phyloP scores from a whole-genome alignment of 2,113 vertebrate species.

The Erythrocebus patas region DNA sequence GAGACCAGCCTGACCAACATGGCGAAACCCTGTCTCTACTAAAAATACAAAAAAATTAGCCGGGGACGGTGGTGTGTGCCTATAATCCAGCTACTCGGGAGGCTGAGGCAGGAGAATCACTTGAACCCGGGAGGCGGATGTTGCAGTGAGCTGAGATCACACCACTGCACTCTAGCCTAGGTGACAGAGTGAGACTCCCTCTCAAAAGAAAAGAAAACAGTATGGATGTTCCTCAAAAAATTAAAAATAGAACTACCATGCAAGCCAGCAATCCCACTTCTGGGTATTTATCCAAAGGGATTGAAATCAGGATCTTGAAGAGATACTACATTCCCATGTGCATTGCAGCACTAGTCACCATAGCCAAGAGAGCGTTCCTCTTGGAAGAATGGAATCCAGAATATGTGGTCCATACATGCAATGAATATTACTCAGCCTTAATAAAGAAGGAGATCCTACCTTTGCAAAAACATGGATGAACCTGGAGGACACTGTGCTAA shows the following conservation, averaged over 20 bases:
- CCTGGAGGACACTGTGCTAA: not conserved
- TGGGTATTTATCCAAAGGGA: not conserved
- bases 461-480: not conserved
- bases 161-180: too few relatives aligned
- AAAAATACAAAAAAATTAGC: too few relatives aligned
- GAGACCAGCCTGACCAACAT: too few relatives aligned
- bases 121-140: too few relatives aligned
- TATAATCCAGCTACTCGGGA: too few relatives aligned
- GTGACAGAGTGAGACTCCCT: too few relatives aligned
- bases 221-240: not conserved
- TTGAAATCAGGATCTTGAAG: not conserved
- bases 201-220: not conserved
- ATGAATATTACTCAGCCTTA: not conserved
- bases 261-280: not conserved
- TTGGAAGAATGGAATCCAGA: not conserved
- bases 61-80: too few relatives aligned
- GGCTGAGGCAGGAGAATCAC: too few relatives aligned
- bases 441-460: not conserved
- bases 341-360: not conserved
- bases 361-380: not conserved
- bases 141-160: too few relatives aligned
- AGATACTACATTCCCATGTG: not conserved
- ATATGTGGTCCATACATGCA: not conserved
- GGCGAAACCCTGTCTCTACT: too few relatives aligned
- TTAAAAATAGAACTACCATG: not conserved